Evolutionary conservation across 2,113 vertebrate species (phyloP).

Genomic region (Gallinago paraguaiae): DNA sequence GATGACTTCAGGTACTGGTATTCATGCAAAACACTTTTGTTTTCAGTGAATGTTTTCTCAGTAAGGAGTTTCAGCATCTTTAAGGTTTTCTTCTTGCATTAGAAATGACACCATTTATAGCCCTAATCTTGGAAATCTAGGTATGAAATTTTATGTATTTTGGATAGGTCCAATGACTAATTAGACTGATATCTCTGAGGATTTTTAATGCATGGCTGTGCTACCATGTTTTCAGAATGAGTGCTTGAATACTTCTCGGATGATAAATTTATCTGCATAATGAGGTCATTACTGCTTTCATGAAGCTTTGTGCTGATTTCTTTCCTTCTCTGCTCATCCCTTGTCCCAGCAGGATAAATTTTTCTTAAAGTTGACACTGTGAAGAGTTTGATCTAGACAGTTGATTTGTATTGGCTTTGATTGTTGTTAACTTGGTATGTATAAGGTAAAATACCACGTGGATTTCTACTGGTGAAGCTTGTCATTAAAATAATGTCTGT

Average conservation of each 20-base stretch:
- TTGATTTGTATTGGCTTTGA: background rate
- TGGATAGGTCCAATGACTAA: background rate
- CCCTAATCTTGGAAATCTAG: background rate
- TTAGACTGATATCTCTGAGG: background rate
- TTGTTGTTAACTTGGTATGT: background rate
- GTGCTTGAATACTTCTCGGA: background rate
- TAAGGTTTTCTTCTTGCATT: background rate
- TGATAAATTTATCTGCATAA: background rate
- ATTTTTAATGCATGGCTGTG: background rate
- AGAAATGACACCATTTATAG: background rate
- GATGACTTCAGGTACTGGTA: conserved; percentile 90
- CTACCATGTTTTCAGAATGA: background rate
- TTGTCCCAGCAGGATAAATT: background rate
- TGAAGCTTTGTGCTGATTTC: background rate
- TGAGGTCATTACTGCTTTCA: background rate
- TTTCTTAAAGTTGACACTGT: background rate
- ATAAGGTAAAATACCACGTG: background rate
- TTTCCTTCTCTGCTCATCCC: background rate
- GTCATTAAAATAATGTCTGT: background rate
- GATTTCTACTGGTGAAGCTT: background rate
- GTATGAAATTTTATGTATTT: background rate
- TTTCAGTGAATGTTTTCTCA: background rate
- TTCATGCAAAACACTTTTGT: background rate
- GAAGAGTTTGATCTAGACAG: background rate
- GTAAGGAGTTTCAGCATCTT: background rate